These are phyloP conservation scores for Nothocercus julius DNA, from an alignment of 2,113 vertebrate species.

Conservation along the genomic window DNA sequence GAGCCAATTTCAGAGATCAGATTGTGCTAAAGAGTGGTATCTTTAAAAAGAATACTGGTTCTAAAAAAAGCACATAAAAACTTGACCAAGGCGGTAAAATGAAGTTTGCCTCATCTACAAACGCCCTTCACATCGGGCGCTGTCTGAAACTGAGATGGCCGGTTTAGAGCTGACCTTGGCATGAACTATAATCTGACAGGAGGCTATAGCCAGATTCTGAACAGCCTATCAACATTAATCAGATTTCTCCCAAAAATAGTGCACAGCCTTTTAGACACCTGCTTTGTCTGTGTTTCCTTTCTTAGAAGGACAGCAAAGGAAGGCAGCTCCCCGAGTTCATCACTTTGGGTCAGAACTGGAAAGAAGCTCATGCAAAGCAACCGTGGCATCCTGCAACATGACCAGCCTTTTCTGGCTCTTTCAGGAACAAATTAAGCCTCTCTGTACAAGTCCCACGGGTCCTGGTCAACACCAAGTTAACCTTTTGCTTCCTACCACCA, in stretches of 20 bases:
- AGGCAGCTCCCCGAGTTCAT: background rate
- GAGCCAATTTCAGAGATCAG: background rate
- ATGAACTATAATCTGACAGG: constrained; percentile 70
- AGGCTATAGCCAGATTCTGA: constrained; percentile 61
- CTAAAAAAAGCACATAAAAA: constrained; percentile 24
- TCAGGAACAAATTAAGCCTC: constrained; percentile 3
- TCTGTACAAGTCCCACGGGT: background rate
- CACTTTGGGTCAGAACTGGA: background rate
- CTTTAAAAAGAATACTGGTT: background rate
- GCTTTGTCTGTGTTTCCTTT: constrained; percentile 13
- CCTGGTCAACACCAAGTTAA: constrained; percentile 20
- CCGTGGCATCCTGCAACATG: accelerated
- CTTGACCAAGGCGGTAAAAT: background rate
- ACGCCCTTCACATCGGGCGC: constrained; percentile 54
- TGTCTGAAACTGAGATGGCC: constrained; percentile 60
- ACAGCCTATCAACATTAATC: constrained; percentile 74
- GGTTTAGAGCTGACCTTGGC: constrained; percentile 54
- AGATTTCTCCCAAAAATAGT: constrained; percentile 78
- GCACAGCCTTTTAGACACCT: constrained; percentile 72
- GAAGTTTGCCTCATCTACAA: constrained; percentile 31
- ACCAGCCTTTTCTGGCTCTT: background rate
- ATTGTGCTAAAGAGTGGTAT: background rate
- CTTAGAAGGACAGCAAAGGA: background rate
- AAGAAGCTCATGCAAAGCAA: background rate
- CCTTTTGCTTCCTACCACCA: background rate